Base-by-base conservation (phyloP, 1,140 invertebrate species). In the Tetranychus cinnabarinus region DNA sequence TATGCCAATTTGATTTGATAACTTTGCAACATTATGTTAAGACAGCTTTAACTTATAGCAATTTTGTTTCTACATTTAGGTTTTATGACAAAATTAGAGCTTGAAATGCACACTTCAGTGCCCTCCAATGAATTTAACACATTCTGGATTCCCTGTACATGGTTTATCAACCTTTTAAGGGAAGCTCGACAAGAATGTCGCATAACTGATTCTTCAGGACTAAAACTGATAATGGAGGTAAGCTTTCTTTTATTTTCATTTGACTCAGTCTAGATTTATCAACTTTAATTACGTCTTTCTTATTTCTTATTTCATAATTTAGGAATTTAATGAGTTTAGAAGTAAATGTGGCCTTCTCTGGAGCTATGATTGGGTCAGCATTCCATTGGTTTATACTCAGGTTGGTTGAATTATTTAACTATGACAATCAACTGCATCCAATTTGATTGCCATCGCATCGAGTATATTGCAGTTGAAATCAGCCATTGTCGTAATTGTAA, bases 351-450 rank as follows among this genome's bases (percentile, higher is more conserved):
- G 80, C 23, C 69, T 79, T 60, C 73, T 85, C 58, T 83, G 83
- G 77, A 83, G 82, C 64, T 97, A 95, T 72, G 93, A 97, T 75
- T 96, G 89, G 68, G 89, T 97, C 66, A 92, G 86, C 70, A 89
- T 97, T 63, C 93, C 93, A 50, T 79, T 97, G 36, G 91, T 97
- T 61, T 97, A 97, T 72, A 97, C 91, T 59, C 91, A 97, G 84
- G 92, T 91, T 70, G 75, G 73, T 56, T 59, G 56, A 13, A 37
- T 8, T 55, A 33, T 4, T 33, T 5, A 55, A 55, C 12, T 4
- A 23, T 55, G 3, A 5, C 23, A 23, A 23, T 23, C 23, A 23
- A 23, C 23, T 23, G 23, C 23, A 23, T 23, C 23, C 23, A 23
- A 23, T 23, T 23, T 23, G 23, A 23, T 23, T 23, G 23, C 23